Evolutionary conservation across 2,888 invertebrate genomes (phyloP), one percentile per base, ranked within the genome.

Genomic region (Eutolmus rufibarbis): DNA sequence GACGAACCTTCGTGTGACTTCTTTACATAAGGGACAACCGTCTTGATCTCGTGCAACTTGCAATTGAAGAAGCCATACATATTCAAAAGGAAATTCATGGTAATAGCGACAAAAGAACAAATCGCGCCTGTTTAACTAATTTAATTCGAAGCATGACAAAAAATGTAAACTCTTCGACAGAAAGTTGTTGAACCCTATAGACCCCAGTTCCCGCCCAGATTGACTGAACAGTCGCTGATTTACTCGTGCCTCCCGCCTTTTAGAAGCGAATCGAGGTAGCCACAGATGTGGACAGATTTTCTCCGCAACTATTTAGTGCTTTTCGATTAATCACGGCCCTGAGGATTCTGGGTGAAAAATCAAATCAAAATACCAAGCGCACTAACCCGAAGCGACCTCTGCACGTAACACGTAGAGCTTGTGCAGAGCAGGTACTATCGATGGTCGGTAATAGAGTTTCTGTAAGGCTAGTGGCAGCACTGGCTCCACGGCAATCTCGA

Each of bases 101-200:
- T 66, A 66, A 19, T 23, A 28, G 8, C 66, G 66, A 66, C 66
- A 66, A 66, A 19, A 66, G 23, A 57, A 14, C 28, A 66, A 23
- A 57, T 57, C 23, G 23, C 51, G n/a, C n/a, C 16, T 16, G 51
- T 16, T 57, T 23, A 57, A n/a, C 66, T 66, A 3, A 66, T 66
- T 66, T 28, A 66, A 66, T 66, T 66, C 66, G 28, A 66, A 66
- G 12, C 23, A 66, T 66, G 28, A 66, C 19, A 66, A 66, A 66
- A 40, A 40, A 23, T 66, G 28, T 28, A 23, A 51, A 51, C 0
- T 31, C 81, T 14, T 28, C 28, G 56, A 56, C 51, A 81, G 81
- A 81, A 81, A 81, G 81, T 81, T 81, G 34, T 81, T 81, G 28
- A 81, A 56, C 81, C 51, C 7, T 19, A 5, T 37, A 40, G n/a